Conservation (phyloP, 2,113 vertebrate species). For the Falcunculus frontatus region DNA sequence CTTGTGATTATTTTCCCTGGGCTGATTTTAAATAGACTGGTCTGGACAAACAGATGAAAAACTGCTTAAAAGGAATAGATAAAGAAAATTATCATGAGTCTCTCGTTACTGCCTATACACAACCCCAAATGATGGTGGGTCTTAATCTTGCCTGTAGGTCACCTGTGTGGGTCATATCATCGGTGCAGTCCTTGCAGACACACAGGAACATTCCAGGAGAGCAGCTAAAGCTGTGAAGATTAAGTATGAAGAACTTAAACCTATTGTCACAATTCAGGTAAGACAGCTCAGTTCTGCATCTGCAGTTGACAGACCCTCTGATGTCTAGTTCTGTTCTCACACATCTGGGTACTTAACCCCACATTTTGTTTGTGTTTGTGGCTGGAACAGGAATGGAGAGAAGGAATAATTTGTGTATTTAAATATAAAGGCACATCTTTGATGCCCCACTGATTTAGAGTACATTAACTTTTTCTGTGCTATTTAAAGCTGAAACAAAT, state of each 20-base stretch:
- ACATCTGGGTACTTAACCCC: background rate
- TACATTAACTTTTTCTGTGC: background rate
- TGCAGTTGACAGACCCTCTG: background rate
- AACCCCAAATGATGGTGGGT: background rate
- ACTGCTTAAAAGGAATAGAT: background rate
- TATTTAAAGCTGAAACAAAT: background rate
- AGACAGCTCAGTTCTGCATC: background rate
- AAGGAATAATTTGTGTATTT: background rate
- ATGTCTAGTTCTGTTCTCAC: background rate
- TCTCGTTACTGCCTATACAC: background rate
- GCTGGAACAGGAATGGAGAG: background rate
- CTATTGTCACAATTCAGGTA: slow-evolving; percentile 91
- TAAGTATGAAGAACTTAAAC: slow-evolving; percentile 85
- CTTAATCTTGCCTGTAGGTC: slow-evolving; percentile 73
- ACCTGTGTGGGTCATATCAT: slow-evolving; percentile 94
- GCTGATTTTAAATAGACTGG: background rate
- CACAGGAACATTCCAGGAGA: slow-evolving; percentile 85
- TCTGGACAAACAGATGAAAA: background rate
- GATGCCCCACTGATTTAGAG: background rate
- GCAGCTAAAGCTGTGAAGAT: slow-evolving; percentile 85
- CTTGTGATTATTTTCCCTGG: background rate
- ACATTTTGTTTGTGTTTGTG: background rate
- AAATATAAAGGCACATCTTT: background rate
- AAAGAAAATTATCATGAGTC: background rate
- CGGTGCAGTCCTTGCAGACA: slow-evolving; percentile 88